Evolutionary conservation across 2,113 vertebrate genomes (phyloP).

Genomic region (Tragelaphus buxtoni): DNA sequence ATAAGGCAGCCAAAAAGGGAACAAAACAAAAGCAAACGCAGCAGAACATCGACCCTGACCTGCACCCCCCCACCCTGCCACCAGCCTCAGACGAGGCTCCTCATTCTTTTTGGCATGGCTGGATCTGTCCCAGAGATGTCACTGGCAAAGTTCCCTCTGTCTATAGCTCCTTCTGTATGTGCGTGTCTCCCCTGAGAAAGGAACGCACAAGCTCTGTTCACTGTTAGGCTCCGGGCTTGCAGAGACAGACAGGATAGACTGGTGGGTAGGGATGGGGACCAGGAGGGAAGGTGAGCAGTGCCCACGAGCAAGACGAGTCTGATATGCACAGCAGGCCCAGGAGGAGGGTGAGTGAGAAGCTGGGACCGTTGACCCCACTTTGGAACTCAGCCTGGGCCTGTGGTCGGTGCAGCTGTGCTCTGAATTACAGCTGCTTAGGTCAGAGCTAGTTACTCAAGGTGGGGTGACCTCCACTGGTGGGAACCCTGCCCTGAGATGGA

Average conservation of each 20-base stretch:
- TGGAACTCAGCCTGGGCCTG: background rate
- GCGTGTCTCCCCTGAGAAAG: background rate
- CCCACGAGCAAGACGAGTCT: background rate
- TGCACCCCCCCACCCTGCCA: background rate
- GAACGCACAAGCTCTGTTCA: background rate
- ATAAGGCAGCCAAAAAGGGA: background rate
- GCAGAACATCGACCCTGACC: background rate
- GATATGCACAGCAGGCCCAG: no score
- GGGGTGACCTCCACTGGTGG: background rate
- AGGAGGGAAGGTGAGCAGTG: background rate
- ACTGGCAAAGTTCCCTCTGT: background rate
- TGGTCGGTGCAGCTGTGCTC: background rate
- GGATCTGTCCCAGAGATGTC: background rate
- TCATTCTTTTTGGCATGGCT: background rate
- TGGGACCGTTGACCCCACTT: rapidly evolving
- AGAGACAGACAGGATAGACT: background rate
- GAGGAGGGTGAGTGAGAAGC: background rate
- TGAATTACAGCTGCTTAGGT: background rate
- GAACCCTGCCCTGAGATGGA: background rate
- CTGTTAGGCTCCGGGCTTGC: background rate
- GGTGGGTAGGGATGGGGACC: background rate
- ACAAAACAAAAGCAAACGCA: background rate
- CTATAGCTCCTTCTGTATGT: background rate
- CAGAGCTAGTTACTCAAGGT: background rate
- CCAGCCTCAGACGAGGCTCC: background rate